Conservation (phyloP, 1,140 invertebrate genomes). For the Oryzaephilus surinamensis region DNA sequence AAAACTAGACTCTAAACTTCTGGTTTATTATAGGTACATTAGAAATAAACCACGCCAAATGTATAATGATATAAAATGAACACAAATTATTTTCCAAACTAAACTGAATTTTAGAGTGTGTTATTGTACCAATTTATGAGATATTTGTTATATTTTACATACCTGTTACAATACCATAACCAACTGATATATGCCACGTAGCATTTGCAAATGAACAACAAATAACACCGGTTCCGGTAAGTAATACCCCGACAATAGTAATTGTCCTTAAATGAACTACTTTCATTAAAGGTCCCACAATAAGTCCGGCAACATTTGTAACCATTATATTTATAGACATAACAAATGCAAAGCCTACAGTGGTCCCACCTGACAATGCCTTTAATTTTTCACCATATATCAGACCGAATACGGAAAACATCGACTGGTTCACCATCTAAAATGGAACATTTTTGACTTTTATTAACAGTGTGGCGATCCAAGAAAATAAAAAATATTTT, state of each 20-base stretch:
- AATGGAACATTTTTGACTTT: constrained; percentile 22
- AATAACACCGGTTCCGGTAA: constrained; percentile 50
- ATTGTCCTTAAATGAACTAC: constrained; percentile 51
- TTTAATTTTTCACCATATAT: constrained; percentile 54
- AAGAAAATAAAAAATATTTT: too few species aligned
- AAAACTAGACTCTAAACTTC: too few species aligned
- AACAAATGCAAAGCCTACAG: constrained; percentile 52
- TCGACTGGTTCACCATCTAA: constrained; percentile 60
- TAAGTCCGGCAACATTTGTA: constrained; percentile 57
- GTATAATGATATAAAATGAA: too few species aligned
- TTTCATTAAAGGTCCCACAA: constrained; percentile 54
- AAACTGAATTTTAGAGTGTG: too few species aligned
- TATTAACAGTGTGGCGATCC: too few species aligned
- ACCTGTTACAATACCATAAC: constrained; percentile 58
- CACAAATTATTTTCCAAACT: too few species aligned
- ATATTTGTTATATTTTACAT: constrained; percentile 15
- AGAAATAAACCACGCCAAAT: too few species aligned
- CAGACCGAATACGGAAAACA: constrained; percentile 59
- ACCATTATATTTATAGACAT: constrained; percentile 55
- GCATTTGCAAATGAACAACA: constrained; percentile 49
- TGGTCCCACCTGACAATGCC: constrained; percentile 50
- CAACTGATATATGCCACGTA: constrained; percentile 51
- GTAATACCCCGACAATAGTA: constrained; percentile 46
- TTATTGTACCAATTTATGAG: too few species aligned
- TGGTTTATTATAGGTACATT: too few species aligned